Conservation (phyloP, 1,140 invertebrate species). For the Subanguina moxae region DNA sequence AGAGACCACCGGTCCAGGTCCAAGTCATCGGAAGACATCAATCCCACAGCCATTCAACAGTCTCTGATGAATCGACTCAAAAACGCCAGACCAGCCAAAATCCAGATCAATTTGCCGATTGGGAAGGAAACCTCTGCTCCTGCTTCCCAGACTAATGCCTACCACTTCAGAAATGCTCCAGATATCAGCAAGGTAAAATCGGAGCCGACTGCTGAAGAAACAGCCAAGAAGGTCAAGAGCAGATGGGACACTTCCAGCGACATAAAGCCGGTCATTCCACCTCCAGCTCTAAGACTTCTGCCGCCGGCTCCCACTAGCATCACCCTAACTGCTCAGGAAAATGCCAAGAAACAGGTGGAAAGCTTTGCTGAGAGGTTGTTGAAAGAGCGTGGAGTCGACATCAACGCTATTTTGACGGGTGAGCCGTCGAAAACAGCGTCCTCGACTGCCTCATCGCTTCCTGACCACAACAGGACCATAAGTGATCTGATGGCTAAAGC, state of each 20-base stretch:
- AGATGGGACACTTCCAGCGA: not conserved
- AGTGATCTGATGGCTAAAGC: not conserved
- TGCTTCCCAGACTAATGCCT: not conserved
- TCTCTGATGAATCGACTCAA: slow-evolving; percentile 4
- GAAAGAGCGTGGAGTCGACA: not conserved
- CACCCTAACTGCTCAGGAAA: not conserved
- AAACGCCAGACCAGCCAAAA: not conserved
- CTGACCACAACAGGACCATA: not conserved
- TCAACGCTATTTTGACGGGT: not conserved
- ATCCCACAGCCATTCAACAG: not conserved
- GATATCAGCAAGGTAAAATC: no score
- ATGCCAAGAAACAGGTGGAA: not conserved
- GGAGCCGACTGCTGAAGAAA: not conserved
- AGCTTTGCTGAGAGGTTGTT: not conserved
- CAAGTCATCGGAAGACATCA: not conserved
- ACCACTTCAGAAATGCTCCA: slow-evolving; percentile 2
- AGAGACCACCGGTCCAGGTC: not conserved
- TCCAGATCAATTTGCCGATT: slow-evolving; percentile 3
- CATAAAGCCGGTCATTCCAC: not conserved
- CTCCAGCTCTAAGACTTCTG: not conserved
- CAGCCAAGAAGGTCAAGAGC: not conserved
- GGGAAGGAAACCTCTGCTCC: not conserved
- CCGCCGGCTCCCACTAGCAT: not conserved
- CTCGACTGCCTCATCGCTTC: not conserved
- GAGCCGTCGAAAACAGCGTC: not conserved